Evolutionary conservation across 2,113 vertebrate species (phyloP), one percentile per base, ranked within the genome.

Genomic region (Pitta sordida): DNA sequence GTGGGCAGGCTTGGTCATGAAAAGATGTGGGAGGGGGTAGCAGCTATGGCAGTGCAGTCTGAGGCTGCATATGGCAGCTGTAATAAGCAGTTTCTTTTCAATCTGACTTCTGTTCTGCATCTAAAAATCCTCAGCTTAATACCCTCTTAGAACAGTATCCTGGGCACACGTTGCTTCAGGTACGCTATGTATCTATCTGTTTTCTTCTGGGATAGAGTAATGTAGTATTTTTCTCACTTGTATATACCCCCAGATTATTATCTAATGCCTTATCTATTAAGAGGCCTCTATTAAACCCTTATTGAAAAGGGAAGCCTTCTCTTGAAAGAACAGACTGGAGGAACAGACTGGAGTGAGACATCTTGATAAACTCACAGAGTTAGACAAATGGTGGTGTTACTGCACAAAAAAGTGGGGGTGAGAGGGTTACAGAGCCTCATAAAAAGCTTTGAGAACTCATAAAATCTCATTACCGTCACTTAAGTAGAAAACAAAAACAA

Each of bases 321-420:
- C 23, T 37, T 32, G 53, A 84, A 60, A 60, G 39, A 82, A 65
- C 13, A 43, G 26, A 53, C 46, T n/a, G 56, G 15, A 87, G 20
- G 17, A 63, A 48, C 17, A 44, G 21, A 32, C 32, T 46, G 39
- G 48, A 78, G 34, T 7, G 37, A 62, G 70, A 32, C 8, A 75
- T 18, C 10, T 26, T 2, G 32, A 64, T 24, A 76, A 70, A 74
- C n/a, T 69, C 34, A n/a, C 0, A 0, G 14, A 41, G 16, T n/a
- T 29, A 39, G 17, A 36, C 18, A 69, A 90, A 78, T 1, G 48
- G 26, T 22, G 8, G 29, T 55, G 44, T 18, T 71, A 58, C 0
- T 36, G 36, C 14, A 46, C 2, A 12, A 58, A 44, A 58, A 79
- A 34, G 18, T 13, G 36, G 13, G 32, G 60, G 8, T 34, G n/a